Conservation (phyloP, 1,140 invertebrate genomes). For the Probaryconus sp. region DNA sequence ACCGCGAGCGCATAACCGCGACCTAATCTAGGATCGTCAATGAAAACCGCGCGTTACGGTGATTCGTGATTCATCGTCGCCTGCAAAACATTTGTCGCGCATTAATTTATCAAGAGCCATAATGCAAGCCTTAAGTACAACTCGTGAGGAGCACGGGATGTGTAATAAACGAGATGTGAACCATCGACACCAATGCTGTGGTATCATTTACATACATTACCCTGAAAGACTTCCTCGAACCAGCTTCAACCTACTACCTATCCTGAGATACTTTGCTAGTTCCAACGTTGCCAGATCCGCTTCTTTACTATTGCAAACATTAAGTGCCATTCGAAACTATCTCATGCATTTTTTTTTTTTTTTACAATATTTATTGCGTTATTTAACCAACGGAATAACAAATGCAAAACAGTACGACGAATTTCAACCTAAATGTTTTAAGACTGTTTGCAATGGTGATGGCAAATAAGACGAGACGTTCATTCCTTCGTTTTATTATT, state of each 20-base stretch:
- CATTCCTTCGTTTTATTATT: constrained; percentile 9
- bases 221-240: constrained; percentile 57
- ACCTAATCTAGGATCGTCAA: constrained; percentile 55
- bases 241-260: constrained; percentile 53
- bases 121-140: constrained; percentile 49
- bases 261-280: constrained; percentile 44
- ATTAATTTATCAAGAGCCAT: constrained; percentile 51
- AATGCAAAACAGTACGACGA: constrained; percentile 32
- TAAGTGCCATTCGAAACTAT: constrained; percentile 37
- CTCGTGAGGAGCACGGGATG: constrained; percentile 53
- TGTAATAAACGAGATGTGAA: constrained; percentile 62
- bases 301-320: constrained; percentile 51
- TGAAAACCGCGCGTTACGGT: constrained; percentile 48
- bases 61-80: constrained; percentile 49
- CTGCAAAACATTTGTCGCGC: constrained; percentile 47
- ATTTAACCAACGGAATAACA: constrained; percentile 34
- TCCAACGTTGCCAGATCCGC: constrained; percentile 55
- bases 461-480: not conserved
- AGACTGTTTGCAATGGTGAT: constrained; percentile 14
- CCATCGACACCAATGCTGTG: constrained; percentile 57
- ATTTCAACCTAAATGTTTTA: constrained; percentile 46
- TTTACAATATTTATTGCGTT: constrained; percentile 56
- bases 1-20: constrained; percentile 55
- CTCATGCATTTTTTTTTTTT: constrained; percentile 51
- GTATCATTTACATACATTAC: constrained; percentile 60